These are phyloP conservation scores for Peromyscus polionotus DNA, from an alignment of 2,113 vertebrate species.

Conservation along the genomic window DNA sequence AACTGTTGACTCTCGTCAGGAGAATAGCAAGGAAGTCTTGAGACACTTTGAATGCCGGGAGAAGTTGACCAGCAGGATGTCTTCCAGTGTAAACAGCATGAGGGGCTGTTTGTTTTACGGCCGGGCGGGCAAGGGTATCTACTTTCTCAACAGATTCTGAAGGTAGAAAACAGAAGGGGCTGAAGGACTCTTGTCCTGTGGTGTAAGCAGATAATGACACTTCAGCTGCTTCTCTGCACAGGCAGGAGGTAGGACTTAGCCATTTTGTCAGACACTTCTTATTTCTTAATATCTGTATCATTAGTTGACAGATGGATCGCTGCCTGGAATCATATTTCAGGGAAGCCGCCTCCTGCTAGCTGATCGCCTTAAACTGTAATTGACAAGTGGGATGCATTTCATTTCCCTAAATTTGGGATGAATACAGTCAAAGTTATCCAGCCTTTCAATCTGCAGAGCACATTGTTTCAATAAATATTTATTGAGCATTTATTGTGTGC, in stretches of 20 bases:
- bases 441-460: constrained; percentile 42
- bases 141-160: constrained; percentile 66
- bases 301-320: constrained; percentile 74
- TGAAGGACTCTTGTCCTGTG: constrained; percentile 43
- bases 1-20: neutral
- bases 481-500: constrained; percentile 60
- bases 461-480: constrained; percentile 70
- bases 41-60: neutral
- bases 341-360: constrained; percentile 69
- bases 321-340: constrained; percentile 71
- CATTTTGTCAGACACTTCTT: constrained; percentile 58
- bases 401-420: constrained; percentile 46
- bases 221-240: constrained; percentile 49
- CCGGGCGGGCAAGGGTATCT: neutral
- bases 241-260: constrained; percentile 52
- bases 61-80: constrained; percentile 42
- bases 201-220: constrained; percentile 63
- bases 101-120: neutral
- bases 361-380: constrained; percentile 78
- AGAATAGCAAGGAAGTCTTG: neutral
- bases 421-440: constrained; percentile 30
- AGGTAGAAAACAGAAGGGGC: constrained; percentile 44
- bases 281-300: constrained; percentile 75
- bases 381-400: constrained; percentile 72
- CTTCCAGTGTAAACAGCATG: neutral